Conservation (phyloP, 2,797 vertebrate species). For the Mus spretus region DNA sequence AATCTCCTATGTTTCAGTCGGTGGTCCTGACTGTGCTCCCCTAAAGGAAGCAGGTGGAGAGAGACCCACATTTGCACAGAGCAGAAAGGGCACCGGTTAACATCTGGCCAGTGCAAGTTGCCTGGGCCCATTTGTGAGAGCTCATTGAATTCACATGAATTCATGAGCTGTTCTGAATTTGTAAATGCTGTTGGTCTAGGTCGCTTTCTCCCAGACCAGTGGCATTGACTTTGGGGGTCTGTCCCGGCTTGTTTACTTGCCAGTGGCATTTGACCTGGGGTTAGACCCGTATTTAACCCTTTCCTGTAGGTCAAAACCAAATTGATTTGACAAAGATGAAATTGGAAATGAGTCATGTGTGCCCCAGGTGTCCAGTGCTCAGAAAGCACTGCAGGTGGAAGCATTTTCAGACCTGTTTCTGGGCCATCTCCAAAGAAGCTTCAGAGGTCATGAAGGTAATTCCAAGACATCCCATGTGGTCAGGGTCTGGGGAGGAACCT, state of each 20-base stretch:
- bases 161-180: constrained; percentile 83
- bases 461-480: constrained; percentile 85
- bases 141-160: constrained; percentile 90
- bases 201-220: constrained; percentile 75
- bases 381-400: constrained; percentile 87
- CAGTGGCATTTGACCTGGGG: constrained; percentile 90
- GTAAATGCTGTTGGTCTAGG: constrained; percentile 82
- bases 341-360: constrained; percentile 90
- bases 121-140: constrained; percentile 87
- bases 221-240: constrained; percentile 92
- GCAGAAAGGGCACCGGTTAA: constrained; percentile 85
- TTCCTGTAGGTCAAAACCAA: constrained; percentile 92
- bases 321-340: constrained; percentile 91
- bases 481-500: constrained; percentile 75
- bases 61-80: constrained; percentile 84
- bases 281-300: constrained; percentile 94
- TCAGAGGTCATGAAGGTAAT: constrained; percentile 92
- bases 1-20: neutral
- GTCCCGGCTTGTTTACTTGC: constrained; percentile 93
- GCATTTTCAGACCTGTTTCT: constrained; percentile 89
- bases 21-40: constrained; percentile 38
- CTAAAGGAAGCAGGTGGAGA: constrained; percentile 37
- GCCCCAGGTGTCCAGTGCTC: constrained; percentile 87
- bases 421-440: constrained; percentile 87
- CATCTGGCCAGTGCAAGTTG: constrained; percentile 88